Conservation (phyloP, 30 jellyfish, hydroid and myxozoan genomes). For the Calvadosia cruxmelitensis region DNA sequence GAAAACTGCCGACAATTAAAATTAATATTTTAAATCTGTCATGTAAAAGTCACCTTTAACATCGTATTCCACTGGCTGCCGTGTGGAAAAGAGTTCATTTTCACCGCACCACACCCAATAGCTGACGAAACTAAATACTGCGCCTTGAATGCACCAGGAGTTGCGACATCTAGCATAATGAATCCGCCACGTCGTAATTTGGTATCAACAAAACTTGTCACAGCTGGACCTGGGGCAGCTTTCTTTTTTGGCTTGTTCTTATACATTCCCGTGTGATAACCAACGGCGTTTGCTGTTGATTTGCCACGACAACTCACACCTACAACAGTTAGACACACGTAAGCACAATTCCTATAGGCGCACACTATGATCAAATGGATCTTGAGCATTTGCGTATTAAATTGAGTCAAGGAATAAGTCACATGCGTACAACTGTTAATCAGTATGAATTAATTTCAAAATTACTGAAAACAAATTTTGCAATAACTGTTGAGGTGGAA, state of each 20-base stretch:
- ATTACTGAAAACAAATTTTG: no score
- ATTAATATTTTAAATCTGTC: no score
- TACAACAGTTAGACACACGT: slow-evolving; percentile 9
- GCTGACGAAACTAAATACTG: slow-evolving; percentile 95
- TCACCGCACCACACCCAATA: slow-evolving; percentile 76
- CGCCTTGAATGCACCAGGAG: slow-evolving; percentile 75
- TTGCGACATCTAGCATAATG: slow-evolving; percentile 74
- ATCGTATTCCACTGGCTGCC: slow-evolving; percentile 79
- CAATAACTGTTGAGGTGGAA: no score
- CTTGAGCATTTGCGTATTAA: no score
- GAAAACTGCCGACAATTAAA: no score
- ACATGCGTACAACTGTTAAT: no score
- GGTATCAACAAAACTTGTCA: slow-evolving; percentile 73
- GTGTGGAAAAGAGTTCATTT: slow-evolving; percentile 54
- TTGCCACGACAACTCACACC: slow-evolving; percentile 83
- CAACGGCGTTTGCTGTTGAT: slow-evolving; percentile 85
- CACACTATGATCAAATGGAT: no score
- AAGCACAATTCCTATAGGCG: no score
- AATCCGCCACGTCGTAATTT: slow-evolving; percentile 82
- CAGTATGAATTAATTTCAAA: no score
- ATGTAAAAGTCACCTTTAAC: slow-evolving; percentile 80
- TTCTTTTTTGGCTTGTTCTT: slow-evolving; percentile 64
- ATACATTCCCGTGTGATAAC: slow-evolving; percentile 92
- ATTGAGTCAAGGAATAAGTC: no score
- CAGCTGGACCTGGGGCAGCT: slow-evolving; percentile 89